Evolutionary conservation across 2,888 invertebrate genomes (phyloP).

Genomic region (Oxytorus armatus): DNA sequence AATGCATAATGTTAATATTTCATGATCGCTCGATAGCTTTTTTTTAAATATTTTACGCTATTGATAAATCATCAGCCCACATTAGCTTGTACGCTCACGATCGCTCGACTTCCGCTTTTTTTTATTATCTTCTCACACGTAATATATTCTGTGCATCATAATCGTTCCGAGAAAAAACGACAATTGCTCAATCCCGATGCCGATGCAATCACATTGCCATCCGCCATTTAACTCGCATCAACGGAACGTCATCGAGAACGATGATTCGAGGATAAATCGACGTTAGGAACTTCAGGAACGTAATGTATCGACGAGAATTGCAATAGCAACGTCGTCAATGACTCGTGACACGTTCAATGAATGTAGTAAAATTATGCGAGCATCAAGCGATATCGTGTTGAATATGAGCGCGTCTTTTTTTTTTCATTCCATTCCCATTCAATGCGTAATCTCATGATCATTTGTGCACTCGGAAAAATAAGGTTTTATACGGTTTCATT

Average conservation of each 20-base stretch:
- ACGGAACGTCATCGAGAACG: conserved; percentile 25
- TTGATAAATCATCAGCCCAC: conserved; percentile 33
- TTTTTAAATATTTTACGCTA: conserved; percentile 13
- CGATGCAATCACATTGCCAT: conserved; percentile 25
- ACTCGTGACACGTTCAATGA: conserved; percentile 13
- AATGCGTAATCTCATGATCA: background rate
- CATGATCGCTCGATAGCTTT: conserved; percentile 2
- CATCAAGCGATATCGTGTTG: background rate
- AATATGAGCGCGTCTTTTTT: background rate
- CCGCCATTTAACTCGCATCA: conserved; percentile 9
- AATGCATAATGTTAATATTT: conserved; percentile 32
- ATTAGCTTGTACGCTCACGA: conserved; percentile 10
- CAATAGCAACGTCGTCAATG: conserved; percentile 15
- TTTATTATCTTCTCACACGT: conserved; percentile 12
- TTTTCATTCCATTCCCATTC: background rate
- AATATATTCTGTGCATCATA: conserved; percentile 28
- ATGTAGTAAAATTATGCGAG: background rate
- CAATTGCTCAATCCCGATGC: conserved; percentile 57
- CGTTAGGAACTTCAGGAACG: conserved; percentile 35
- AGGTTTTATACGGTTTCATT: too few relatives aligned
- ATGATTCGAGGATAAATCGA: conserved; percentile 28
- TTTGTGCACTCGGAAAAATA: background rate
- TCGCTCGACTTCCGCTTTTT: conserved; percentile 47
- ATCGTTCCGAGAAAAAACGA: conserved; percentile 54
- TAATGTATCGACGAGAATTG: conserved; percentile 19